Conservation (phyloP, 2,797 vertebrate genomes). For the Eleutherodactylus coqui region DNA sequence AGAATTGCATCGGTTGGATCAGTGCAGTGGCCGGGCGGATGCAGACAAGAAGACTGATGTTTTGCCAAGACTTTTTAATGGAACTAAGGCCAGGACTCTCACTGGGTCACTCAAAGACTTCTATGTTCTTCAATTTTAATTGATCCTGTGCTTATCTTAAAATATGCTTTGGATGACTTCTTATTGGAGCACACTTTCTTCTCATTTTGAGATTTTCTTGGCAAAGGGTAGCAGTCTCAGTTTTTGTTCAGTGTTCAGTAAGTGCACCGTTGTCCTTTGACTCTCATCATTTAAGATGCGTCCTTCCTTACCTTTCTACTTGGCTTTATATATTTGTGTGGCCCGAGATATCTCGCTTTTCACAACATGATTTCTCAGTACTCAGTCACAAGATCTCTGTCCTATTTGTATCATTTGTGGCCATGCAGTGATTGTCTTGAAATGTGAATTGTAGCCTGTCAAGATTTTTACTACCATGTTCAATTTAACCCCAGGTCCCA, state of each 20-base stretch:
- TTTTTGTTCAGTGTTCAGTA: not conserved
- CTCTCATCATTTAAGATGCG: not conserved
- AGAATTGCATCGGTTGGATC: not conserved
- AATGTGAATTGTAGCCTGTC: no score
- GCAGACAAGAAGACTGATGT: not conserved
- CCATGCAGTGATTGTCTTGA: no score
- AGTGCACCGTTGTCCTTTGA: not conserved
- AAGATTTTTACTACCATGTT: no score
- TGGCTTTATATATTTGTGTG: no score
- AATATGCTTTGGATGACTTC: not conserved
- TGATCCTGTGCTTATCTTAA: not conserved
- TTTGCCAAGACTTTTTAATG: not conserved
- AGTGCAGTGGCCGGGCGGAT: not conserved
- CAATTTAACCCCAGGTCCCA: no score
- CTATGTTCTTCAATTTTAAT: slow-evolving; percentile 8
- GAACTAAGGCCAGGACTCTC: not conserved
- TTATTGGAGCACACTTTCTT: not conserved
- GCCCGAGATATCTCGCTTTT: no score
- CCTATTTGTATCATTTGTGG: no score
- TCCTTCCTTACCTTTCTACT: no score
- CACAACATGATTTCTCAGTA: no score
- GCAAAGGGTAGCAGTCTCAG: not conserved
- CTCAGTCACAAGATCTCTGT: no score
- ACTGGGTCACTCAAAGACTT: slow-evolving; percentile 8
- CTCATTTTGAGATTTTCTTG: not conserved